Percentiles rank a stretch among this genome's conserved stretches.
Conservation (phyloP, 2,113 vertebrate genomes). For the Myrmecobius fasciatus region DNA sequence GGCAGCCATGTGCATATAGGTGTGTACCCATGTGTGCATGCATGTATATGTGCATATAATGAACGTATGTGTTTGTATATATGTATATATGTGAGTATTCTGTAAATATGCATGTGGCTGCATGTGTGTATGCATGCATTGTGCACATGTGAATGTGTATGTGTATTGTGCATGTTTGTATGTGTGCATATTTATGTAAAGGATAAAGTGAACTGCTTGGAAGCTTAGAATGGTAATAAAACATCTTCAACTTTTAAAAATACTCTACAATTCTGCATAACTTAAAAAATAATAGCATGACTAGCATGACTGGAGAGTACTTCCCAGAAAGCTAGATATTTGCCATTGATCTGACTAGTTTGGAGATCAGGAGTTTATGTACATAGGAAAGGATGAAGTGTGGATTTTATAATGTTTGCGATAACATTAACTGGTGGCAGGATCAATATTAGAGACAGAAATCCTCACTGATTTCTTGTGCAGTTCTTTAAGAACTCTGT, state of each 20-base stretch:
- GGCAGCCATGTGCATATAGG: too few relatives aligned
- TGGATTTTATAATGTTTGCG: not conserved
- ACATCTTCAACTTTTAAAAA: slow-evolving; percentile 33
- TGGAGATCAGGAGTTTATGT: not conserved
- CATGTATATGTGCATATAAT: too few relatives aligned
- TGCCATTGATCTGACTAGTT: not conserved
- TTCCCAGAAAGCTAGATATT: slow-evolving; percentile 23
- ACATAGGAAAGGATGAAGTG: not conserved
- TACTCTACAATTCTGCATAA: not conserved
- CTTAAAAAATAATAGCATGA: slow-evolving; percentile 38
- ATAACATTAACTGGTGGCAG: not conserved
- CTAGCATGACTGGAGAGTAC: not conserved
- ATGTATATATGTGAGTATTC: rapidly evolving
- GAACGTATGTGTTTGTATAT: not conserved
- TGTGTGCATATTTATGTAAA: not conserved
- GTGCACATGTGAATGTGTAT: not conserved
- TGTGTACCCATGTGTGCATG: too few relatives aligned
- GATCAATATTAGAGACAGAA: not conserved
- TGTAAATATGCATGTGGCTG: not conserved
- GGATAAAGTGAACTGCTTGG: slow-evolving; percentile 21
- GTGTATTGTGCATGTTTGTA: not conserved
- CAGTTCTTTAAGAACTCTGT: not conserved
- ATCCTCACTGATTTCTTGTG: not conserved
- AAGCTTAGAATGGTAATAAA: slow-evolving; percentile 42
- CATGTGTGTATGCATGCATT: not conserved